Percentiles rank a stretch among this genome's conserved stretches.
Conservation (phyloP, 1,140 invertebrate genomes). For the Solenopsis invicta region DNA sequence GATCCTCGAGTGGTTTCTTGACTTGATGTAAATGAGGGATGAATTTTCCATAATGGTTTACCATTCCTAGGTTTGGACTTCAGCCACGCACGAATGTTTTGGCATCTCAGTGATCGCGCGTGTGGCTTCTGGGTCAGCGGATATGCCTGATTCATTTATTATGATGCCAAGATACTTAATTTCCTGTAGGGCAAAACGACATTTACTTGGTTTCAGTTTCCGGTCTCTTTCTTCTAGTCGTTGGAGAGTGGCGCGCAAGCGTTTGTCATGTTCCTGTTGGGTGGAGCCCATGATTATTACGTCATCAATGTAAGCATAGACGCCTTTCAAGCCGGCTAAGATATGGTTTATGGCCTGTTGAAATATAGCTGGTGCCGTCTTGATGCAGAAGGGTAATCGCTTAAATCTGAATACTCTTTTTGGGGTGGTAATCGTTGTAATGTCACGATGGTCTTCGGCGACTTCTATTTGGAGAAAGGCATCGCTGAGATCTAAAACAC, state of each 20-base stretch:
- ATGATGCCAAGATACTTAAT: too few relatives aligned
- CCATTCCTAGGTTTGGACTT: not conserved
- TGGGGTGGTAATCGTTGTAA: too few relatives aligned
- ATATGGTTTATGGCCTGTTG: conserved; percentile 84
- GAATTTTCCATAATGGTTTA: conserved; percentile 43
- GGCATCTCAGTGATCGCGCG: not conserved
- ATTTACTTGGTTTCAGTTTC: too few relatives aligned
- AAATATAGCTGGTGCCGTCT: conserved; percentile 84
- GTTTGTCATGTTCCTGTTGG: not conserved
- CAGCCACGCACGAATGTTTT: not conserved
- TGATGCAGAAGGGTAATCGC: too few relatives aligned
- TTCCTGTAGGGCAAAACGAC: too few relatives aligned
- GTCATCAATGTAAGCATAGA: not conserved
- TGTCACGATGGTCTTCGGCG: too few relatives aligned
- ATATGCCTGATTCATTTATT: not conserved
- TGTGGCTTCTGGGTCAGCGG: not conserved
- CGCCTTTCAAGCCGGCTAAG: conserved; percentile 11
- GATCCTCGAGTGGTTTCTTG: conserved; percentile 1
- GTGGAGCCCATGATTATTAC: not conserved
- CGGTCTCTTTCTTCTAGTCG: too few relatives aligned
- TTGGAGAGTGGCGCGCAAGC: too few relatives aligned
- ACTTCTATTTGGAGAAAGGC: too few relatives aligned
- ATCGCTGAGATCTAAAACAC: too few relatives aligned
- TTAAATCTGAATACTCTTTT: too few relatives aligned
- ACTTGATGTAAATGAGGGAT: conserved; percentile 33